phyloP scores from a whole-genome alignment of 2,113 vertebrate genomes.

The Mungos mungo region DNA sequence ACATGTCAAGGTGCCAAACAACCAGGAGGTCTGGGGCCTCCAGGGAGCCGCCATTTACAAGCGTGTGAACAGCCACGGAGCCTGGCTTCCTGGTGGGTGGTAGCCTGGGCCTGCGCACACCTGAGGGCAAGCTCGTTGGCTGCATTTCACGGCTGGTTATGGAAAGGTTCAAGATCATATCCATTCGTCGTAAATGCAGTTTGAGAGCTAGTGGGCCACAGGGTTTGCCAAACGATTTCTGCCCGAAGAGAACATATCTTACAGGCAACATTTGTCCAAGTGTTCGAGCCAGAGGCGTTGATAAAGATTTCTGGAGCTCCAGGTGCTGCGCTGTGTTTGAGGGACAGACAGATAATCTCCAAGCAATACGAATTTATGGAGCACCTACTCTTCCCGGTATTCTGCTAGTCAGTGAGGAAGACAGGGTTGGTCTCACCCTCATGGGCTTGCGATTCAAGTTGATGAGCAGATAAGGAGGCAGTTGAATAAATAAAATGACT shows the following conservation, averaged over 20 bases:
- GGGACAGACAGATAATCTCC: not conserved
- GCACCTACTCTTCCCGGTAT: not conserved
- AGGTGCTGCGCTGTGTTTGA: not conserved
- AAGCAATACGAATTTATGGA: not conserved
- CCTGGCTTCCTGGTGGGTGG: fast-evolving
- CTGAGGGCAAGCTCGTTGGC: not conserved
- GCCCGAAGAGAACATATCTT: not conserved
- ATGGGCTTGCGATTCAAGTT: not conserved
- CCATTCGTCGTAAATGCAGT: not conserved
- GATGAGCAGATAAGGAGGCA: not conserved
- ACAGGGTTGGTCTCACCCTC: not conserved
- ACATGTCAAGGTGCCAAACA: not conserved
- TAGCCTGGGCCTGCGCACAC: not conserved
- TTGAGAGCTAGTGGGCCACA: not conserved
- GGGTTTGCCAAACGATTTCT: not conserved
- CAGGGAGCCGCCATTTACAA: not conserved
- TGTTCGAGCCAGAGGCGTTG: not conserved
- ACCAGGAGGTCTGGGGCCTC: not conserved
- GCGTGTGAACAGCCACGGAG: not conserved
- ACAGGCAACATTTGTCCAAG: not conserved
- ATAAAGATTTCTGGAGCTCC: not conserved
- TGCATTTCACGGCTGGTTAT: not conserved
- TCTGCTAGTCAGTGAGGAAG: not conserved
- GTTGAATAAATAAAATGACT: not conserved
- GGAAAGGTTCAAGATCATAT: not conserved